Evolutionary conservation across 1,140 invertebrate genomes (phyloP).

Genomic region (Nixonia krombeini): DNA sequence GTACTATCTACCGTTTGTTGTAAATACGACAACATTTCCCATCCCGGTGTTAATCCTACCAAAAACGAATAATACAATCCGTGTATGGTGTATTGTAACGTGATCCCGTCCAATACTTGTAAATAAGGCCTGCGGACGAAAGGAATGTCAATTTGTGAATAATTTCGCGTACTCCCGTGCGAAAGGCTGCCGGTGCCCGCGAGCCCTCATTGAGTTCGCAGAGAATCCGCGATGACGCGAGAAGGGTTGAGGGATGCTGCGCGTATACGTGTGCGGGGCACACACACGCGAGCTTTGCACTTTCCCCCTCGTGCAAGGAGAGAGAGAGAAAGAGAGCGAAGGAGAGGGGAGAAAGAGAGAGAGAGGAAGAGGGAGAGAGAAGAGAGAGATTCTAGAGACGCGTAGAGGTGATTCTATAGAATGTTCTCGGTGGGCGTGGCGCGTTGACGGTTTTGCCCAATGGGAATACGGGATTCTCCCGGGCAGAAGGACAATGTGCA

Average conservation of each 20-base stretch:
- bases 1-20: no score
- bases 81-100: no score
- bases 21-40: no score
- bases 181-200: no score
- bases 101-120: no score
- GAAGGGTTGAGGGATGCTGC: slow-evolving; percentile 11
- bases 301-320: no score
- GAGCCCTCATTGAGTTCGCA: slow-evolving; percentile 14
- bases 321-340: no score
- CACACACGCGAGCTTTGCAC: slow-evolving; percentile 1
- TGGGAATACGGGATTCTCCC: slow-evolving; percentile 60
- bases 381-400: slow-evolving; percentile 44
- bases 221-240: slow-evolving; percentile 7
- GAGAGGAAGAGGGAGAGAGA: no score
- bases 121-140: no score
- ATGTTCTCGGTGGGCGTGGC: slow-evolving; percentile 65
- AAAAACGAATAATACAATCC: no score
- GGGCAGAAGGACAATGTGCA: slow-evolving; percentile 69
- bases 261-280: slow-evolving; percentile 1
- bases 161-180: not conserved
- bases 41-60: no score
- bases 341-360: no score
- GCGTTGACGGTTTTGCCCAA: slow-evolving; percentile 67
- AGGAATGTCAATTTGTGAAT: not conserved
- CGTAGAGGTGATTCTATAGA: slow-evolving; percentile 64